Base-by-base conservation (phyloP, 2,113 vertebrate genomes). In the Saccopteryx bilineata region DNA sequence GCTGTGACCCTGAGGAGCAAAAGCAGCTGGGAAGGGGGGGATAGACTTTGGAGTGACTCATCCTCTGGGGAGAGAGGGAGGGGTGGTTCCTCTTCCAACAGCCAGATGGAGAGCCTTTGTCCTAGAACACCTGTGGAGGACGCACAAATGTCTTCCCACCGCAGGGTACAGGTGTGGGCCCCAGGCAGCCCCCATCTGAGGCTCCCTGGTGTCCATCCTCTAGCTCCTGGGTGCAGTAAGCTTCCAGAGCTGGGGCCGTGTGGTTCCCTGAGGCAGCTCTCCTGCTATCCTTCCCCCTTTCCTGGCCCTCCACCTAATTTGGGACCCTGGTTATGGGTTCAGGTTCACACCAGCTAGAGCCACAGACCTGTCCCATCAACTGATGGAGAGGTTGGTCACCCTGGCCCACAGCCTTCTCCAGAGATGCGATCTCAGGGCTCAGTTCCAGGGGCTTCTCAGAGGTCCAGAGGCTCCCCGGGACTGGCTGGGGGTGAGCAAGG, bases 21-120 rank as follows among this genome's bases (percentile, higher is more conserved):
- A 63, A 28, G 15, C 63, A n/a, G 87, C 23, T n/a, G 24, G 72
- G 33, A 52, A 23, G 79, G 69, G 54, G 28, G 1, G 21, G 90
- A 85, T 13, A 15, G 66, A 66, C 72, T 56, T 21, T 46, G 72
- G 23, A 63, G 54, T 97, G 95, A 96, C 86, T 96, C 96, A 96
- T 91, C 50, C 23, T 2, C 13, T 9, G 11, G 31, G 2, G 39
- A 24, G 21, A 31, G 31, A 33, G 78, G 15, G 10, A 2, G 50
- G 87, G 39, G 86, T 8, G 78, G 31, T n/a, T 93, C 78, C 5
- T 2, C 14, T 33, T 50, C n/a, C 60, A 60, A 56, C 17, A 33
- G 33, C 21, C 33, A 26, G 78, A 46, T 13, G 21, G 78, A 19
- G 39, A 65, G 39, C 6, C 26, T 46, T 2, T 7, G 1, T 9